These are phyloP conservation scores for Pentalonia nigronervosa DNA, from an alignment of 1,140 invertebrate genomes.

Conservation along the genomic window DNA sequence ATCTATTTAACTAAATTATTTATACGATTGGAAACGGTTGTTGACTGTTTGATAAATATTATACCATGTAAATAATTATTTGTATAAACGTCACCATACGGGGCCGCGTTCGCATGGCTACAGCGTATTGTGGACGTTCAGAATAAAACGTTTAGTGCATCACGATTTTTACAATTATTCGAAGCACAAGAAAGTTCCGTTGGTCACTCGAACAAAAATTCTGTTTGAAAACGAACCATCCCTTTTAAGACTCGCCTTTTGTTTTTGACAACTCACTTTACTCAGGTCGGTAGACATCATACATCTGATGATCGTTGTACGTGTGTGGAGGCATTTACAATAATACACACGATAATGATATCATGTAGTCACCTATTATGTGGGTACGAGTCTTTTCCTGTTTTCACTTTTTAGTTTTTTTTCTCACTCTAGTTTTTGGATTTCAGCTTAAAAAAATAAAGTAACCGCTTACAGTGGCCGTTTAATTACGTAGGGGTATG, in stretches of 20 bases:
- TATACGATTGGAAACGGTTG: neutral
- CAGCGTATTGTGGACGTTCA: neutral
- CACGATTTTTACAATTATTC: neutral
- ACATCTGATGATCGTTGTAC: neutral
- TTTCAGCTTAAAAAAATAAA: neutral
- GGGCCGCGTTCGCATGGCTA: neutral
- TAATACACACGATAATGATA: neutral
- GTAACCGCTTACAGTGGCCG: neutral
- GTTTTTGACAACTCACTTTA: neutral
- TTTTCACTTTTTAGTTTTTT: slow-evolving; percentile 41
- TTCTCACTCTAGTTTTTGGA: neutral
- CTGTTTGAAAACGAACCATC: neutral
- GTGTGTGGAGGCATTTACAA: neutral
- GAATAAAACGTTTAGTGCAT: neutral
- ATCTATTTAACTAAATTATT: neutral
- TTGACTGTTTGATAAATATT: neutral
- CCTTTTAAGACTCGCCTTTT: neutral
- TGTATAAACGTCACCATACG: neutral
- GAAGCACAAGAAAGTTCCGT: neutral
- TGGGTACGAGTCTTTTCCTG: neutral
- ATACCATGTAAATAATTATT: neutral
- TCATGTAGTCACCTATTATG: neutral
- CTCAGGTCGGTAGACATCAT: neutral
- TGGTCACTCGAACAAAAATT: neutral
- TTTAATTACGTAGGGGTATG: slow-evolving; percentile 11